Evolutionary conservation across 2,797 vertebrate species (phyloP).

Genomic region (Lepus townsendii): DNA sequence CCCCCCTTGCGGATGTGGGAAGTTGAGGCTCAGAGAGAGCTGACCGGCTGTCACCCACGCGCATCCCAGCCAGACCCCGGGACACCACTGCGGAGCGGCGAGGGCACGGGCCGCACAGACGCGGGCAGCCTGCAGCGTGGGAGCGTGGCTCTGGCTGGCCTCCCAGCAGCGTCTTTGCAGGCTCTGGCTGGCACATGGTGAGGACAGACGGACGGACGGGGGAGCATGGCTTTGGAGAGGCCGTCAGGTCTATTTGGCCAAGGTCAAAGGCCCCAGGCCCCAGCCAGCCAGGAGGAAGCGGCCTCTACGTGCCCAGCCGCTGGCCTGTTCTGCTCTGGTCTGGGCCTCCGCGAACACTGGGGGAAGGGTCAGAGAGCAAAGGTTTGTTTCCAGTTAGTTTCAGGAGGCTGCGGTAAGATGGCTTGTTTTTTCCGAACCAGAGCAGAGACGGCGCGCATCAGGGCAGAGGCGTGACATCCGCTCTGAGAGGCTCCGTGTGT

Average conservation of each 20-base stretch:
- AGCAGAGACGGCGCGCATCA: conserved; percentile 73
- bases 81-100: background rate
- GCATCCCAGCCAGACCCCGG: background rate
- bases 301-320: background rate
- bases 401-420: conserved; percentile 16
- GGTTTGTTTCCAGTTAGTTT: conserved; percentile 57
- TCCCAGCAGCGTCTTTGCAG: no score
- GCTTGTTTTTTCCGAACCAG: conserved; percentile 44
- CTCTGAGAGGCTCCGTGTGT: conserved; percentile 62
- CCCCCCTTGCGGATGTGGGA: background rate
- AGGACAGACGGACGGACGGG: background rate
- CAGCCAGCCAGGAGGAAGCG: background rate
- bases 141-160: background rate
- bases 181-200: background rate
- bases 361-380: background rate
- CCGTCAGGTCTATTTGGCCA: background rate
- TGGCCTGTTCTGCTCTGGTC: background rate
- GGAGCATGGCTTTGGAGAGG: background rate
- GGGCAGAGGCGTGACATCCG: conserved; percentile 74
- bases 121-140: fast-evolving
- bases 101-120: fast-evolving
- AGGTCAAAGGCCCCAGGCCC: fast-evolving
- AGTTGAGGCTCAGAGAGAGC: background rate
- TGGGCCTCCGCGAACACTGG: background rate
- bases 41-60: fast-evolving